These are phyloP conservation scores for Triplophysa siluroides DNA, from an alignment of 2,113 vertebrate species.

Conservation along the genomic window DNA sequence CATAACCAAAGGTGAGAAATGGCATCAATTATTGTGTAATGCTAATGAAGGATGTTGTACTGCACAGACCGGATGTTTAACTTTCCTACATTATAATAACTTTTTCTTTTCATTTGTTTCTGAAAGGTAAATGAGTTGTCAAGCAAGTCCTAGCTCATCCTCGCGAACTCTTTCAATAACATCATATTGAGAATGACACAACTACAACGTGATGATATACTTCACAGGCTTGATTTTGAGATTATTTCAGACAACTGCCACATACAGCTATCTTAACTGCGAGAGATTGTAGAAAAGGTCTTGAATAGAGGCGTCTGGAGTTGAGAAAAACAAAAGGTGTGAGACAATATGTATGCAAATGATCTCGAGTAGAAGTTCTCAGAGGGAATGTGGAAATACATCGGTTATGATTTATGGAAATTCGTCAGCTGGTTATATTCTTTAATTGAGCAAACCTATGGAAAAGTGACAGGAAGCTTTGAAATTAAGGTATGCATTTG, in stretches of 20 bases:
- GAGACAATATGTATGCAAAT: conserved; percentile 80
- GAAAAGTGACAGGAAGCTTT: conserved; percentile 48
- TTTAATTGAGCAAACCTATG: conserved; percentile 57
- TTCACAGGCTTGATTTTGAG: not conserved
- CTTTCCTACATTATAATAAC: not conserved
- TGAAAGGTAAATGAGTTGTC: not conserved
- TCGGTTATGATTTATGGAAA: conserved; percentile 60
- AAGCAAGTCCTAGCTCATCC: not conserved
- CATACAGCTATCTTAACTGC: conserved; percentile 4
- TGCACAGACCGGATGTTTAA: not conserved
- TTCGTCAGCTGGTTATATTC: conserved; percentile 58
- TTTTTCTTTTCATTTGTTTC: not conserved
- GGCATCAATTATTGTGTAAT: conserved; percentile 47
- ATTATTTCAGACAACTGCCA: conserved; percentile 14
- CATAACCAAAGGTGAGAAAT: conserved; percentile 53
- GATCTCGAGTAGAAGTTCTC: conserved; percentile 49
- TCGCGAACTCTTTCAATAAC: not conserved
- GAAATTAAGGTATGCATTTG: conserved; percentile 24
- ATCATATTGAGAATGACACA: not conserved
- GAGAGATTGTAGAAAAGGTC: conserved; percentile 4
- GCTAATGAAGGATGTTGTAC: conserved; percentile 12
- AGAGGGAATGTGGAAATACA: conserved; percentile 58
- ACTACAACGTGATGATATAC: not conserved
- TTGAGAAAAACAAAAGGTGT: conserved; percentile 63
- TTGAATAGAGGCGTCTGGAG: conserved; percentile 32